Percentiles rank a stretch among this genome's conserved stretches.
Conservation (phyloP, 2,888 invertebrate genomes). For the Oeneis ivallda region DNA sequence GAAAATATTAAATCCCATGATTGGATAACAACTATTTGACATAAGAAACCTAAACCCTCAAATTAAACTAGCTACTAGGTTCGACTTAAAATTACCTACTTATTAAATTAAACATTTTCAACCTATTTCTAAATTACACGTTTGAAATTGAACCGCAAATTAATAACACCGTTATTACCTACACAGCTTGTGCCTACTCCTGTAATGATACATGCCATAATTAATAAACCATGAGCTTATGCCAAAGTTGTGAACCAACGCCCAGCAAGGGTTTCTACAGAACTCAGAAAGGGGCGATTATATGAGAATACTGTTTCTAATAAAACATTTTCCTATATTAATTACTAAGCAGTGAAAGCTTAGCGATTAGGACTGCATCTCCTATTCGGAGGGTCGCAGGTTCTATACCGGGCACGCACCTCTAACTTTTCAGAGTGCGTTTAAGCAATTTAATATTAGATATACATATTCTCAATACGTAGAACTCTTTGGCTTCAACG, state of each 20-base stretch:
- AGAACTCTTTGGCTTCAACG: too few species aligned
- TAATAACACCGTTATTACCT: conserved; percentile 46
- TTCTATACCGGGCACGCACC: too few species aligned
- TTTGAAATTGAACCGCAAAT: conserved; percentile 38
- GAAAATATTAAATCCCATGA: not conserved
- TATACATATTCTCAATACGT: too few species aligned
- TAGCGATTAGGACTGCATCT: too few species aligned
- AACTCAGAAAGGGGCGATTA: not conserved
- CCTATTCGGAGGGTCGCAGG: too few species aligned
- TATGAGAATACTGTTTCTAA: not conserved
- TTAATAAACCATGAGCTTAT: conserved; percentile 15
- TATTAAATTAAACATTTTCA: conserved; percentile 14
- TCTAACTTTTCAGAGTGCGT: too few species aligned
- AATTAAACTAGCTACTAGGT: not conserved
- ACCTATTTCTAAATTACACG: conserved; percentile 41
- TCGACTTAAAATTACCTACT: conserved; percentile 5
- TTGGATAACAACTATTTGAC: not conserved
- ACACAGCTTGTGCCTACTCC: conserved; percentile 23
- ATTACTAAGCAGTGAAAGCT: too few species aligned
- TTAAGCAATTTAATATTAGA: too few species aligned
- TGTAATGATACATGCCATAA: conserved; percentile 6
- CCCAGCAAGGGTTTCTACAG: not conserved
- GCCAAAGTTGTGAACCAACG: conserved; percentile 22
- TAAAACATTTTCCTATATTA: too few species aligned
- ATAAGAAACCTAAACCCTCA: not conserved